Evolutionary conservation across 2,797 vertebrate species (phyloP), one percentile per base, ranked within the genome.

Genomic region (Danio choprae): DNA sequence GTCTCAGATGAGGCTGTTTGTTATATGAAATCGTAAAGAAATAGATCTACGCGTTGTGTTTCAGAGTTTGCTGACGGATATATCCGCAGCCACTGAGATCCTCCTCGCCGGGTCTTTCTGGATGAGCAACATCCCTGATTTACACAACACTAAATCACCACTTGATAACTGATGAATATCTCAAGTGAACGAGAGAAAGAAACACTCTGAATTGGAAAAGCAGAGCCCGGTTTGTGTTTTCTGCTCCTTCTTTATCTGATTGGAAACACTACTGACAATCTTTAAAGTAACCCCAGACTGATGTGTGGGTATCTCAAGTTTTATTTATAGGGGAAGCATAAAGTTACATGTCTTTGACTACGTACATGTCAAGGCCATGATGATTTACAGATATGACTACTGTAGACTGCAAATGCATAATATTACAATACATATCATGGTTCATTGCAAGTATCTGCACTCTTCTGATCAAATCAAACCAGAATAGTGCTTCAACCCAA

Each of bases 71-170:
- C 70, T 90, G 91, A 90, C 73, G 77, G 90, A 91, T 88, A 84
- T 85, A 88, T 90, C 85, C 89, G 80, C 87, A 87, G 79, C 73
- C 83, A 84, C 86, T 86, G 72, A 74, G 88, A 83, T 88, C 81
- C 74, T 71, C 69, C 63, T 65, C 80, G 87, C 81, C 82, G 85
- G 83, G 80, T 82, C 84, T 76, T 64, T 89, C 18, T 64, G 84
- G 86, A 77, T 78, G 81, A 81, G 79, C 69, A 69, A 73, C 50
- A 20, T 43, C 7, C 13, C 69, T 62, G 83, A 91, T 88, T 89
- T 86, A 90, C 87, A 58, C 81, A 13, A 43, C 62, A 74, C 20
- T 62, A 84, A 77, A 74, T 87, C 83, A 89, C 76, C 83, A 80
- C 55, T 86, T 85, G 88, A 86, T 89, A 85, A 90, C 55, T 85